Evolutionary conservation across 2,797 vertebrate species (phyloP).

Genomic region (Coendou prehensilis): DNA sequence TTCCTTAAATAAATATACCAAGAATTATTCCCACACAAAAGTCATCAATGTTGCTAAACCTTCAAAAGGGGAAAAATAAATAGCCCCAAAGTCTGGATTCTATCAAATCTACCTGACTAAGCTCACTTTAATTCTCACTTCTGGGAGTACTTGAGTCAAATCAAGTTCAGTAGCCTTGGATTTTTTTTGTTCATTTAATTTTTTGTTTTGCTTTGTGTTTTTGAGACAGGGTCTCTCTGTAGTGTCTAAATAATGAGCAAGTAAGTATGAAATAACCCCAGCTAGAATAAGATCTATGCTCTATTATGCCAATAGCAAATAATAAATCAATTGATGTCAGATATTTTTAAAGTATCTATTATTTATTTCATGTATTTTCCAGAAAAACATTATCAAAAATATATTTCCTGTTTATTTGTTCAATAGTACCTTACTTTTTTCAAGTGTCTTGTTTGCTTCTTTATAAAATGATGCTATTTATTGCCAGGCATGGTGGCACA

Average conservation of each 20-base stretch:
- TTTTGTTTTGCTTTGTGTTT: background rate
- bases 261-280: slow-evolving; percentile 48
- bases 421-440: background rate
- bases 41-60: background rate
- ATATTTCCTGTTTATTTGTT: background rate
- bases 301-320: background rate
- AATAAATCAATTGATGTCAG: slow-evolving; percentile 15
- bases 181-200: background rate
- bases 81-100: slow-evolving; percentile 25
- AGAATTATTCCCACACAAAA: slow-evolving; percentile 31
- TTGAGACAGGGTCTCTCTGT: background rate
- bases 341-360: background rate
- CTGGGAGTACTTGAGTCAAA: slow-evolving; percentile 29
- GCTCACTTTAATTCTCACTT: slow-evolving; percentile 49
- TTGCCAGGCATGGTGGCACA: background rate
- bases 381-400: slow-evolving; percentile 44
- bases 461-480: background rate
- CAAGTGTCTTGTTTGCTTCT: background rate
- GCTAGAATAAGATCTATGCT: slow-evolving; percentile 23
- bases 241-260: slow-evolving; percentile 24
- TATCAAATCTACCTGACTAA: slow-evolving; percentile 37
- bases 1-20: background rate
- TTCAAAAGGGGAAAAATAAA: slow-evolving; percentile 47
- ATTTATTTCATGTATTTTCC: slow-evolving; percentile 63
- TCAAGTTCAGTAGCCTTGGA: slow-evolving; percentile 6